phyloP scores from a whole-genome alignment of 2,797 vertebrate genomes.

The Pseudochaenichthys georgianus region DNA sequence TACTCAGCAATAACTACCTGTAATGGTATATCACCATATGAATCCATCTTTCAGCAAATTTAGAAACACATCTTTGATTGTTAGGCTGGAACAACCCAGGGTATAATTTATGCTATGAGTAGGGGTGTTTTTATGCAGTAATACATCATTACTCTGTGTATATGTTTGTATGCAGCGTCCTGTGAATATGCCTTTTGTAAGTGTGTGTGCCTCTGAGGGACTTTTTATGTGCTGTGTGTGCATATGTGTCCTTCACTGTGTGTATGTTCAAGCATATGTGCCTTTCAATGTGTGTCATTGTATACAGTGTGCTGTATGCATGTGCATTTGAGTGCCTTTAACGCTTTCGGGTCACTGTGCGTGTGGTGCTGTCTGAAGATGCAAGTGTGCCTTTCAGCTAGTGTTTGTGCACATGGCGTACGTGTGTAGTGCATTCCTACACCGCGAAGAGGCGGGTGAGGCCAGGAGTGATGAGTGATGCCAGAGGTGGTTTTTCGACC shows the following conservation, averaged over 20 bases:
- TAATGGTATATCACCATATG: slow-evolving; percentile 23
- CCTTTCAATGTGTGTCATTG: slow-evolving; percentile 51
- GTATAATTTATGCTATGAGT: slow-evolving; percentile 29
- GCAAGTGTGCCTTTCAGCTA: slow-evolving; percentile 46
- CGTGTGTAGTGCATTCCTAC: slow-evolving; percentile 47
- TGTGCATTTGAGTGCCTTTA: slow-evolving; percentile 44
- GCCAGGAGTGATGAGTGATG: slow-evolving; percentile 73
- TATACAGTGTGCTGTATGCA: slow-evolving; percentile 25
- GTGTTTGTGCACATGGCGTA: slow-evolving; percentile 29
- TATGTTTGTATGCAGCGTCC: slow-evolving; percentile 19
- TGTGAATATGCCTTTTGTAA: slow-evolving; percentile 41
- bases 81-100: slow-evolving; percentile 19
- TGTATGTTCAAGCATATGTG: slow-evolving; percentile 12
- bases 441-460: slow-evolving; percentile 25
- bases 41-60: slow-evolving; percentile 30
- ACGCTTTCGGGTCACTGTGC: slow-evolving; percentile 51
- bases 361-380: slow-evolving; percentile 1
- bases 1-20: slow-evolving; percentile 23
- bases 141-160: slow-evolving; percentile 46
- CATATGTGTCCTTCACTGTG: slow-evolving; percentile 5
- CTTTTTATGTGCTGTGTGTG: slow-evolving; percentile 29
- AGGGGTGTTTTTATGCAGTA: slow-evolving; percentile 27
- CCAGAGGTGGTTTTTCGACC: slow-evolving; percentile 80
- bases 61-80: slow-evolving; percentile 42
- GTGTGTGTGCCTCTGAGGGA: slow-evolving; percentile 25